Evolutionary conservation across 2,888 invertebrate genomes (phyloP), one percentile per base, ranked within the genome.

Genomic region (Theristus sp.): DNA sequence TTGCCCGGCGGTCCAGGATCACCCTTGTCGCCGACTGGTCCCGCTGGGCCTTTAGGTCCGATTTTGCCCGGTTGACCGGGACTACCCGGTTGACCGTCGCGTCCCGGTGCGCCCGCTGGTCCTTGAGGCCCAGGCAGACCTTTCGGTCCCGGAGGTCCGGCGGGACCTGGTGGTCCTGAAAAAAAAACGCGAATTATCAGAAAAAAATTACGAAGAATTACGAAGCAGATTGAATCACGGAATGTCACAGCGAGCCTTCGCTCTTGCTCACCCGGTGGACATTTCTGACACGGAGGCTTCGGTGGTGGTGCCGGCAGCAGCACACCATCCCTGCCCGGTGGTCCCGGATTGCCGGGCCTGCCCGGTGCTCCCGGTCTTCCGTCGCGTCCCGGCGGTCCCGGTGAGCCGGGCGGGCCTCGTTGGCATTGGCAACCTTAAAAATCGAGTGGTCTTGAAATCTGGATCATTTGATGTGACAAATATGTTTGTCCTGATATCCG

Each of bases 281-380:
- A 67, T 54, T 72, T 72, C 63, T 73, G 72, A 61, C 72, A 72
- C 58, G 72, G 72, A 22, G 72, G 71, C 61, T 71, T 71, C 28
- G 72, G 72, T 56, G 72, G 72, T 46, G 72, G 72, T 49, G 71
- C 71, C 17, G 72, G 72, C 13, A 72, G 66, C 25, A 73, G 67
- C 20, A 68, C 63, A 10, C 68, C 68, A 55, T 68, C 68, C 3
- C 68, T 56, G 0, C 68, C 68, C 0, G 69, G 68, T 22, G 69
- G 67, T n/a, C 68, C 68, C 2, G 68, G 68, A 46, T 68, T 70
- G 31, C 68, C 69, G n/a, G 69, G 69, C n/a, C 69, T 64, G 25
- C 68, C 68, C 3, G 68, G 69, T 10, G 68, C 68, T 13, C 71
- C 72, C 27, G 71, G 71, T 1, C 70, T 58, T 17, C 68, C 68